Conservation (phyloP, 2,797 vertebrate species). For the Rhadinocentrus ornatus region DNA sequence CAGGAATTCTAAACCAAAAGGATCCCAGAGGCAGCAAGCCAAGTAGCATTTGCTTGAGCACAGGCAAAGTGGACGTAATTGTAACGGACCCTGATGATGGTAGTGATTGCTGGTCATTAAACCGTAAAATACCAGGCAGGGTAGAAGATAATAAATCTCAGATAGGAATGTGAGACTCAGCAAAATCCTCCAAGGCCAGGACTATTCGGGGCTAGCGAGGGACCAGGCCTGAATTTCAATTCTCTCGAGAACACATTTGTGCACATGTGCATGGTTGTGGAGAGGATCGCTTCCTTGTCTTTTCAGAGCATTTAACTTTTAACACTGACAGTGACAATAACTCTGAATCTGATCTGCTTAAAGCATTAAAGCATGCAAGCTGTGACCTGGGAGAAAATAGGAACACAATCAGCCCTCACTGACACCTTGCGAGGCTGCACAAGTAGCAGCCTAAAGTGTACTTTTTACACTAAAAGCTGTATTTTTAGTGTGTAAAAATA, state of each 20-base stretch:
- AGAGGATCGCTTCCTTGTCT: conserved; percentile 18
- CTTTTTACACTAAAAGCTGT: conserved; percentile 29
- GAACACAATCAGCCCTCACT: conserved; percentile 16
- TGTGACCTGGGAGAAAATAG: conserved; percentile 50
- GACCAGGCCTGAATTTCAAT: conserved; percentile 52
- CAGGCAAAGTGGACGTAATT: conserved; percentile 64
- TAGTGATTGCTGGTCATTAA: conserved; percentile 68
- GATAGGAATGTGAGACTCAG: conserved; percentile 61
- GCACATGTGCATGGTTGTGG: neutral
- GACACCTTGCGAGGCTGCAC: conserved; percentile 5
- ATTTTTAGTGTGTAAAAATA: conserved; percentile 44
- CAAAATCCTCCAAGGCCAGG: conserved; percentile 60
- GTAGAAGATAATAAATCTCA: conserved; percentile 68
- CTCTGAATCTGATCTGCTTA: conserved; percentile 5
- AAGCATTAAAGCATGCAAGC: conserved; percentile 32
- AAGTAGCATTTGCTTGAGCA: conserved; percentile 34
- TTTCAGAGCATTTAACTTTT: conserved; percentile 37
- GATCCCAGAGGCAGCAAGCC: conserved; percentile 32
- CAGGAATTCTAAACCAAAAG: conserved; percentile 28
- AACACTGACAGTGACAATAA: conserved; percentile 38
- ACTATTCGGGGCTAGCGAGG: conserved; percentile 17
- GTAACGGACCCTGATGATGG: conserved; percentile 71
- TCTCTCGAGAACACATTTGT: conserved; percentile 3
- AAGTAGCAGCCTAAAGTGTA: conserved; percentile 27
- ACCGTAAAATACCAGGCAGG: conserved; percentile 64